Conservation (phyloP, 1,140 invertebrate genomes). For the Caenorhabditis remanei region DNA sequence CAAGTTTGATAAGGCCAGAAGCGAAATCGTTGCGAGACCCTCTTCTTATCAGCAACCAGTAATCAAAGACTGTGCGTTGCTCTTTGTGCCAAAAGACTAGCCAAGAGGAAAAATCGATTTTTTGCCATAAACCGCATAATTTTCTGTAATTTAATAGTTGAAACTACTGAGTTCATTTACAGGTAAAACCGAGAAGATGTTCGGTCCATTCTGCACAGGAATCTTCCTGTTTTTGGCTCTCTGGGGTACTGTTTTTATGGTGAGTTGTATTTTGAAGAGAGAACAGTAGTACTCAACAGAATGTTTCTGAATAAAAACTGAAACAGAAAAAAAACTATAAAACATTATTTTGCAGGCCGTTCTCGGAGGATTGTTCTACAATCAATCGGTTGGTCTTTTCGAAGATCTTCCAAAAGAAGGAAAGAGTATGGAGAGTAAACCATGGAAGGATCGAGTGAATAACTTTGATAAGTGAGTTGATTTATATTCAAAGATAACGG, state of each 20-base stretch:
- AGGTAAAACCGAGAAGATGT: conserved; percentile 30
- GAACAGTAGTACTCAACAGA: background rate
- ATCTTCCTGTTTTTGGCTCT: conserved; percentile 68
- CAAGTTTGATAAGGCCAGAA: background rate
- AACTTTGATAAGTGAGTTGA: conserved; percentile 39
- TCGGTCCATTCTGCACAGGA: conserved; percentile 62
- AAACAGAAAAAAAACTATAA: conserved; percentile 17
- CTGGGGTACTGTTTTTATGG: conserved; percentile 72
- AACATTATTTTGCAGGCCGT: conserved; percentile 63
- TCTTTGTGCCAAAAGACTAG: conserved; percentile 36
- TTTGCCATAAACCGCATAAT: background rate
- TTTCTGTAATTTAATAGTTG: background rate
- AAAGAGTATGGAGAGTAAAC: background rate
- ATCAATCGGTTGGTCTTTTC: conserved; percentile 71
- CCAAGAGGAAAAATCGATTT: conserved; percentile 30
- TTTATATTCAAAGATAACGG: background rate
- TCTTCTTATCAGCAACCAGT: conserved; percentile 55
- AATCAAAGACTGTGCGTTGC: conserved; percentile 48
- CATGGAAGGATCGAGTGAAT: conserved; percentile 3
- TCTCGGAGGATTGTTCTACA: conserved; percentile 72
- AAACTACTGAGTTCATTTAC: background rate
- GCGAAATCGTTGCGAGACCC: conserved; percentile 44
- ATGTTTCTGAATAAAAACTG: background rate
- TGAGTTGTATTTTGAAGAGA: conserved; percentile 58
- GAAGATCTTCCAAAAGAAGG: conserved; percentile 70